phyloP scores from a whole-genome alignment of 2,113 vertebrate species.

The Anguilla japonica region DNA sequence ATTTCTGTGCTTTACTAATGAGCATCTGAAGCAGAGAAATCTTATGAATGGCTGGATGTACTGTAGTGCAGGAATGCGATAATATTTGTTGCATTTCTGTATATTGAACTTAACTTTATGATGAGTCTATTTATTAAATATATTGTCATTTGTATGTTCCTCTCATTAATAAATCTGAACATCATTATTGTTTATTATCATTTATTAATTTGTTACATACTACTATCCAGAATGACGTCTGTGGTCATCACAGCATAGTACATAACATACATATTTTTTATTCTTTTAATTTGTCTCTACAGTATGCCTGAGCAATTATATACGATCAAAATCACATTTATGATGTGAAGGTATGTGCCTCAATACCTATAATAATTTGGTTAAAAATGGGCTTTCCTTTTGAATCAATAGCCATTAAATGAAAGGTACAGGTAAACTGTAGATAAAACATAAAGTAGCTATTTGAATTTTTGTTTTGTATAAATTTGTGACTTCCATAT shows the following conservation, averaged over 20 bases:
- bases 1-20: no score
- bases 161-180: background rate
- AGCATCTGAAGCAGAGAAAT: background rate
- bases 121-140: background rate
- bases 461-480: background rate
- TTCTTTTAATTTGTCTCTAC: background rate
- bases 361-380: background rate
- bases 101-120: background rate
- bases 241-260: background rate
- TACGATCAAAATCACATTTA: background rate
- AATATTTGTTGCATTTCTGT: background rate
- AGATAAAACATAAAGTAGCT: background rate
- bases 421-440: background rate
- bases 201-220: background rate
- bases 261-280: background rate
- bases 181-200: background rate
- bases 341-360: background rate
- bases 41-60: background rate
- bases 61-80: background rate
- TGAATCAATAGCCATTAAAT: background rate
- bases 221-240: background rate
- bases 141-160: background rate
- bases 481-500: background rate
- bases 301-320: no score
- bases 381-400: background rate